Base-by-base conservation (phyloP, 2,113 vertebrate genomes). In the Falco punctatus region DNA sequence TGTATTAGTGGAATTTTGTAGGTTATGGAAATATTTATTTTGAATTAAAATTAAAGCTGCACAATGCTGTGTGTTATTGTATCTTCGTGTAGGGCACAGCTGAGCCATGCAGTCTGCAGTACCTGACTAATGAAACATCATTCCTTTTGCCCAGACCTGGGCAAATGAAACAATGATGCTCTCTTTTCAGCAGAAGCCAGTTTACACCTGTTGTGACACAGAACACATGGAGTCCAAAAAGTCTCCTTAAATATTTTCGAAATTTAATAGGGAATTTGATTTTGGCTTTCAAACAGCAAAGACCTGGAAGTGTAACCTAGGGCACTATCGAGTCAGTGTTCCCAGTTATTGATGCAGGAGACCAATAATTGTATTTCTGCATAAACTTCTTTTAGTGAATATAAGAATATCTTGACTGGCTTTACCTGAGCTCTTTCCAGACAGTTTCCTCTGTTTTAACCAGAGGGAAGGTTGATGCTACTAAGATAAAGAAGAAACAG, bases 1-100 rank as follows among this genome's bases (percentile, higher is more conserved):
- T 96, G 52, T 64, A 91, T 97, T 97, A 94, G 78, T 94, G 84
- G 78, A 90, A 96, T 95, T 93, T 87, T 96, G 75, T 91, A 90
- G 85, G 86, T 91, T 96, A 92, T 89, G 88, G 58, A 97, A 96
- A 97, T 97, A 96, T 95, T 97, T 97, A 87, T 94, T 97, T 75
- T 95, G 81, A 93, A 94, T 94, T 92, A 92, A 96, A 95, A 95
- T 91, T 94, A 94, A 97, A 96, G 86, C 86, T 87, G 79, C 51
- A 80, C 82, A 77, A 81, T 2, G 7, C 59, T 84, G 82, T 88
- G 81, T 96, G 40, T 86, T 91, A 70, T 59, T 95, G 69, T 92
- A 62, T 88, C 46, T 69, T 18, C 54, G 82, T 2, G 30, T 7
- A 96, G 78, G 78, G 57, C 83, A 80, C 33, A 32, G 74, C 78